These are phyloP conservation scores for Argopecten irradians DNA, from an alignment of 1,140 invertebrate genomes.

Conservation along the genomic window DNA sequence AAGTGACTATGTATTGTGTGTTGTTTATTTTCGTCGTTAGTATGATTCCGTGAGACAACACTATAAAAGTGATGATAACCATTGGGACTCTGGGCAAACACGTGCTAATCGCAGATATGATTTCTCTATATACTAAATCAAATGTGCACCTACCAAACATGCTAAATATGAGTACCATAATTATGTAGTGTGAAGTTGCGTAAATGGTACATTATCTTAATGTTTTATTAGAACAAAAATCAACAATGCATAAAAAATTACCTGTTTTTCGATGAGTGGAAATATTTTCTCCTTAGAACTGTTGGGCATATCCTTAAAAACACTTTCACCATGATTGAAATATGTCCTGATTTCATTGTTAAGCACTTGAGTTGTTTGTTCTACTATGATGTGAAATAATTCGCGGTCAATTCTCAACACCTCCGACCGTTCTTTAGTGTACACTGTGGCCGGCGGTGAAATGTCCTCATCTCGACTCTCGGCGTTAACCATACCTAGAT, in stretches of 20 bases:
- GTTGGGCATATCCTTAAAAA: conserved; percentile 46
- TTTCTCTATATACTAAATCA: background rate
- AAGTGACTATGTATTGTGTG: too few relatives aligned
- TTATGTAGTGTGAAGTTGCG: too few relatives aligned
- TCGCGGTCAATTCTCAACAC: conserved; percentile 66
- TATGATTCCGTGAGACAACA: too few relatives aligned
- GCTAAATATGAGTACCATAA: too few relatives aligned
- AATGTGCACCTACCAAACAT: background rate
- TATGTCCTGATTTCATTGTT: conserved; percentile 43
- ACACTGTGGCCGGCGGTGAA: conserved; percentile 66
- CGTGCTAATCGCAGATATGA: conserved; percentile 34
- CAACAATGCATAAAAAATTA: too few relatives aligned
- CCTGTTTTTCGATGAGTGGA: conserved; percentile 50
- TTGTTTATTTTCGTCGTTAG: too few relatives aligned
- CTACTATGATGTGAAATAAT: conserved; percentile 60
- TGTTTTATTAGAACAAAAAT: too few relatives aligned
- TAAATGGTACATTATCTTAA: too few relatives aligned
- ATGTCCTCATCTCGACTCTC: conserved; percentile 67
- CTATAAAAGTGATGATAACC: too few relatives aligned
- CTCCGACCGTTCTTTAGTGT: conserved; percentile 61
- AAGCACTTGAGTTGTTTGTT: conserved; percentile 35
- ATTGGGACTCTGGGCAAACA: too few relatives aligned
- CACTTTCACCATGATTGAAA: conserved; percentile 38
- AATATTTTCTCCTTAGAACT: conserved; percentile 59
- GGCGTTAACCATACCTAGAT: conserved; percentile 65